phyloP scores from a whole-genome alignment of 1,140 invertebrate genomes.

The Trachymyrmex septentrionalis region DNA sequence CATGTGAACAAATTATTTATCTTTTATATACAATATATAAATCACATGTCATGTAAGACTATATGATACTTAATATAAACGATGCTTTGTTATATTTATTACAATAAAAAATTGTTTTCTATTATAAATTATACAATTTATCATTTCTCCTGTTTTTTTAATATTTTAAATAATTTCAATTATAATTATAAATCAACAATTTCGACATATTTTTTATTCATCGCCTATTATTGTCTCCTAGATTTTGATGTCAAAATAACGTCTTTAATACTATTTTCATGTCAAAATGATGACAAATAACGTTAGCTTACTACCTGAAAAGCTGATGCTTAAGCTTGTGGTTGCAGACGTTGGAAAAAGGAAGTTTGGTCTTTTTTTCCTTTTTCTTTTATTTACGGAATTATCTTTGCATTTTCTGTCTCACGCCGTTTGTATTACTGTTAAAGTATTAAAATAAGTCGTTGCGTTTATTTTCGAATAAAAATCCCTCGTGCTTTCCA shows the following conservation, averaged over 20 bases:
- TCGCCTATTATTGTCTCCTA: too few relatives aligned
- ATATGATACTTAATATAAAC: background rate
- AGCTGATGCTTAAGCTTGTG: too few relatives aligned
- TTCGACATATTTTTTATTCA: background rate
- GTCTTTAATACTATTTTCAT: too few relatives aligned
- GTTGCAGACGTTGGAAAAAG: background rate
- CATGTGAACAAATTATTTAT: background rate
- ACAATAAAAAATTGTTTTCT: background rate
- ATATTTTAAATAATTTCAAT: background rate
- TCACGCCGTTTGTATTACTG: background rate
- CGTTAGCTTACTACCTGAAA: too few relatives aligned
- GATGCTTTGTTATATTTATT: background rate
- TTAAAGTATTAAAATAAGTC: conserved; percentile 27
- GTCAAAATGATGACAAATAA: too few relatives aligned
- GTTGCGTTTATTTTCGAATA: background rate
- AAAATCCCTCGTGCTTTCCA: background rate
- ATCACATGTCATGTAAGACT: background rate
- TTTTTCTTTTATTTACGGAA: conserved; percentile 6
- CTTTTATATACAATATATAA: background rate
- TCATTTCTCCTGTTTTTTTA: background rate
- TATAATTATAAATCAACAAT: background rate
- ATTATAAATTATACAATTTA: background rate
- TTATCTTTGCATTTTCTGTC: background rate
- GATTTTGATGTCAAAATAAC: too few relatives aligned
- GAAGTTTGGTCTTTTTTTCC: background rate